These are phyloP conservation scores for Anoplius nigerrimus DNA, from an alignment of 2,888 invertebrate species.

Conservation along the genomic window DNA sequence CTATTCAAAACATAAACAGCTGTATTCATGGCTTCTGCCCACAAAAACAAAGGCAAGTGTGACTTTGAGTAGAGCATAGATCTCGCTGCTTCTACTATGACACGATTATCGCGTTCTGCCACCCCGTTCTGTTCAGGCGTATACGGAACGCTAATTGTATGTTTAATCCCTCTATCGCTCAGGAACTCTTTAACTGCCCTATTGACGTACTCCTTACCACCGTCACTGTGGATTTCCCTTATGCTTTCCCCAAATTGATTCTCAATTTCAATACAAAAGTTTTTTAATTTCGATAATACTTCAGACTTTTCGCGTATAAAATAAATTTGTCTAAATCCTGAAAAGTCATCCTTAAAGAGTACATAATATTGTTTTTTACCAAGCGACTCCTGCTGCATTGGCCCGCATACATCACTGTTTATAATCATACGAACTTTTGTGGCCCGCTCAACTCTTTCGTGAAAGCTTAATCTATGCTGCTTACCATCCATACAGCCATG, in stretches of 20 bases:
- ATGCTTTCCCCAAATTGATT: conserved; percentile 19
- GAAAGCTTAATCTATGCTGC: not conserved
- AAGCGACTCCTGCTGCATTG: conserved; percentile 9
- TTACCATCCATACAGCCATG: not conserved
- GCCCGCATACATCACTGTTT: conserved; percentile 12
- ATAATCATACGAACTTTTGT: not conserved
- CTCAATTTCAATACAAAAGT: conserved; percentile 2
- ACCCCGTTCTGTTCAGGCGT: conserved; percentile 1
- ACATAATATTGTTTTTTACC: conserved; percentile 2
- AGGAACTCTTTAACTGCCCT: not conserved
- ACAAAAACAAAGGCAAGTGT: not conserved
- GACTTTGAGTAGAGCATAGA: conserved; percentile 5
- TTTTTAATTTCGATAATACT: conserved; percentile 17
- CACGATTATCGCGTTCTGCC: not conserved
- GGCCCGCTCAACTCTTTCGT: not conserved
- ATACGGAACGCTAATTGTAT: not conserved
- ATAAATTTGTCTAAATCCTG: conserved; percentile 25
- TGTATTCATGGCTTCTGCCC: not conserved
- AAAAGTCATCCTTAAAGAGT: conserved; percentile 41
- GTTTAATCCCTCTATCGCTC: not conserved
- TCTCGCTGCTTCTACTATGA: not conserved
- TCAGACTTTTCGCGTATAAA: conserved; percentile 26
- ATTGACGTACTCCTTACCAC: conserved; percentile 14
- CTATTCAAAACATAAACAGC: conserved; percentile 9
- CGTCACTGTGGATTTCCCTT: conserved; percentile 15